A percentile compares a stretch with the other conserved stretches of the same genome.
Evolutionary conservation across 2,888 invertebrate genomes (phyloP).

Genomic region (Mesoligia furuncula): DNA sequence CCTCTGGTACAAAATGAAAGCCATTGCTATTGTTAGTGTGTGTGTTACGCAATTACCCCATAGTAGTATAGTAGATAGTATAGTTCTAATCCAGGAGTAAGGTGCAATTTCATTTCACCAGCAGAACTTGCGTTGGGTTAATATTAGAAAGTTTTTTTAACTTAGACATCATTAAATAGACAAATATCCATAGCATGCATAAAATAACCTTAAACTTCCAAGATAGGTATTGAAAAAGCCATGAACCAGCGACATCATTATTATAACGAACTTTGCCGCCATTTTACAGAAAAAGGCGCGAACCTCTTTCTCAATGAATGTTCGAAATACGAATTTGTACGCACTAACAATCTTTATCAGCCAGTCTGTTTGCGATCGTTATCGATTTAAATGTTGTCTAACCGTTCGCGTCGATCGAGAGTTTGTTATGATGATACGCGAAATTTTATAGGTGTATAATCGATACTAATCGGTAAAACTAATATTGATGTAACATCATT

Average conservation of each 20-base stretch:
- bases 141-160: neutral
- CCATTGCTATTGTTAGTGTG: too few species aligned
- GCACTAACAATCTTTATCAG: conserved; percentile 60
- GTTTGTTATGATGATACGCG: conserved; percentile 82
- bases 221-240: neutral
- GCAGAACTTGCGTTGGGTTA: neutral
- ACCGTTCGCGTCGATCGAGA: conserved; percentile 73
- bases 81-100: neutral
- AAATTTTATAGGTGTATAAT: conserved; percentile 75
- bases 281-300: conserved; percentile 72
- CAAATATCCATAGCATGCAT: neutral
- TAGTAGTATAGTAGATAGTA: too few species aligned
- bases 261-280: conserved; percentile 32
- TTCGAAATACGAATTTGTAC: conserved; percentile 54
- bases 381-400: conserved; percentile 77
- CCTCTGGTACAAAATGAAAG: neutral
- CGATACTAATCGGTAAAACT: conserved; percentile 77
- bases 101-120: neutral
- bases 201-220: neutral
- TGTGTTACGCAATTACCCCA: too few species aligned
- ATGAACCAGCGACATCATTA: neutral
- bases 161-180: neutral
- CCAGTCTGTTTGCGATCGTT: conserved; percentile 65
- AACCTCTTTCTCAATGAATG: conserved; percentile 71
- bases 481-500: conserved; percentile 74